Base-by-base conservation (phyloP, 1,140 invertebrate genomes). In the Trachymyrmex cornetzi region DNA sequence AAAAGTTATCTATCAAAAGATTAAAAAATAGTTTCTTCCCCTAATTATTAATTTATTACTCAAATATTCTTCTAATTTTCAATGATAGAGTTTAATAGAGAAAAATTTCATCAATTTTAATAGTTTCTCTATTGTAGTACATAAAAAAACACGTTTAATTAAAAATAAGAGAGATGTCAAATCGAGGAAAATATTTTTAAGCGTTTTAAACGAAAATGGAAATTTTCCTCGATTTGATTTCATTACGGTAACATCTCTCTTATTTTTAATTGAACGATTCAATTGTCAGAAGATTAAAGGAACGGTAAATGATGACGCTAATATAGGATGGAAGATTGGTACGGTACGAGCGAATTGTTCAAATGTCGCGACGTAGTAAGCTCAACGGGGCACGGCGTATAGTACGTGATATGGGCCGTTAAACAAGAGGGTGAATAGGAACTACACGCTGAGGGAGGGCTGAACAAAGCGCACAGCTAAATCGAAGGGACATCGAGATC, bases 401-500 rank as follows among this genome's bases (percentile, higher is more conserved):
- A 57, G 86, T 55, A 55, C 16, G 34, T 59, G 77, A 72, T 48
- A 64, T 22, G 79, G 86, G 11, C 9, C 22, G 63, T 85, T 77
- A 66, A 85, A 57, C 86, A 87, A 71, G 61, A 57, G 38, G 24
- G 22, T 44, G 63, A 44, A 50, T 53, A 81, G 34, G 27, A 19
- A 22, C 77, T 85, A 67, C 67, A 50, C n/a, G 72, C 72, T 14
- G 85, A 75, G 66, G 50, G 77, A 82, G 57, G 53, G 59, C 7
- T 6, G 24, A 53, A 34, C 30, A 19, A 27, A 64, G 66, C 38
- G 48, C 12, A 44, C 55, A 57, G 69, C 12, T 86, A 64, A 89
- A 87, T 87, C 53, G 71, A 77, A 88, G 61, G 12, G 57, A 69
- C 86, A 61, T 27, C 75, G 53, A 11, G 61, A 82, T 86, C 61